Evolutionary conservation across 2,113 vertebrate species (phyloP), one percentile per base, ranked within the genome.

Genomic region (Syngnathoides biaculeatus): DNA sequence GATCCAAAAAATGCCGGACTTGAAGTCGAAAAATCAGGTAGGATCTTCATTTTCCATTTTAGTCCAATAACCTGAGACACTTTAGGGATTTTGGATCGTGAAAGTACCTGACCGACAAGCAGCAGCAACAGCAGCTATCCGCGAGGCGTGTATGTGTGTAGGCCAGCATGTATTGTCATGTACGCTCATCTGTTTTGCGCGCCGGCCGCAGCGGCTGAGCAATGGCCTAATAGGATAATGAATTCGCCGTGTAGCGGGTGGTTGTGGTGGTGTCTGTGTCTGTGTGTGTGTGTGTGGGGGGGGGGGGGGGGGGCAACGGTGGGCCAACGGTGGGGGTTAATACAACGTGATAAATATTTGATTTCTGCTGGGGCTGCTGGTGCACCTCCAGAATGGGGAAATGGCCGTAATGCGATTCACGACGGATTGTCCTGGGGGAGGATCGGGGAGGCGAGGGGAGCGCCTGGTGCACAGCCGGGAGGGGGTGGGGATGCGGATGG

Each of bases 291-390:
- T 8, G 52, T 1, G 52, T 7, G 5, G 26, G 9, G 1, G 12
- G 2, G 10, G 7, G 10, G 1, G 40, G 8, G 40, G 40, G 40
- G 9, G 10, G 40, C 8, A 3, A 5, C 8, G 40, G 50, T 48
- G 66, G 81, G 86, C 72, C 82, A 79, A 75, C 78, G 67, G 85
- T 86, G 85, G 87, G 87, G 89, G 88, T 89, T 88, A 88, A 89
- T 87, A 89, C 82, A 87, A 87, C 87, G 88, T 91, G 89, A 90
- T 91, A 90, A 91, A 91, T 91, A 91, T 91, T 91, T 90, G 87
- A 91, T 91, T 91, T 91, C 89, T 88, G 81, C 81, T 83, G 87
- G 86, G 88, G 84, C 86, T 76, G 87, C 87, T 82, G 80, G 78
- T 27, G 26, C 84, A 86, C 89, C 87, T 87, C 83, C 88, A 84